phyloP scores from a whole-genome alignment of 2,888 invertebrate genomes.

The Cephus runcator region DNA sequence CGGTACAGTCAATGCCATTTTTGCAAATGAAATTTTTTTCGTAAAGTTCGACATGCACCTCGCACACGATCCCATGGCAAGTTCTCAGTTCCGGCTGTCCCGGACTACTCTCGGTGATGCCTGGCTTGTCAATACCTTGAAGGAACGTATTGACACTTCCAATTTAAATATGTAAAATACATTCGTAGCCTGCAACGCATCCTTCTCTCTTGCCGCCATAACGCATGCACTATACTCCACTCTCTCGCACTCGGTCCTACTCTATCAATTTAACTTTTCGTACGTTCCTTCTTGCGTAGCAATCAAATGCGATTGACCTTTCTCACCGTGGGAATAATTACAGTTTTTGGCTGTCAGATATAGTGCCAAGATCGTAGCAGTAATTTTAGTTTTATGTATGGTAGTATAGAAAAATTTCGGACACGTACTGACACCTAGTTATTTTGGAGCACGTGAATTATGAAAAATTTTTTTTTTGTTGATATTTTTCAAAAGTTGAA shows the following conservation, averaged over 20 bases:
- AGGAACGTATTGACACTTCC: slow-evolving; percentile 55
- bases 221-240: not conserved
- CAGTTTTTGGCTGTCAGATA: not conserved
- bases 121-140: slow-evolving; percentile 38
- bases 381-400: not conserved
- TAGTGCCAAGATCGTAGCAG: not conserved
- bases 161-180: slow-evolving; percentile 59
- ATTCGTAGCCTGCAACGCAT: slow-evolving; percentile 41
- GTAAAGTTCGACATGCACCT: not conserved
- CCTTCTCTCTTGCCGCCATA: slow-evolving; percentile 16
- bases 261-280: slow-evolving; percentile 52
- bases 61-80: not conserved
- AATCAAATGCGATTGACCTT: slow-evolving; percentile 36
- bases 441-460: not conserved
- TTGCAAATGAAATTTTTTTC: not conserved
- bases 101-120: not conserved
- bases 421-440: not conserved
- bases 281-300: slow-evolving; percentile 25
- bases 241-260: slow-evolving; percentile 15
- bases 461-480: not conserved
- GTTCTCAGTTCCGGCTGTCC: not conserved
- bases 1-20: not conserved
- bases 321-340: slow-evolving; percentile 12
- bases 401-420: not conserved
- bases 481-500: not conserved